Evolutionary conservation across 2,888 invertebrate genomes (phyloP), one percentile per base, ranked within the genome.

Genomic region (Selenia dentaria): DNA sequence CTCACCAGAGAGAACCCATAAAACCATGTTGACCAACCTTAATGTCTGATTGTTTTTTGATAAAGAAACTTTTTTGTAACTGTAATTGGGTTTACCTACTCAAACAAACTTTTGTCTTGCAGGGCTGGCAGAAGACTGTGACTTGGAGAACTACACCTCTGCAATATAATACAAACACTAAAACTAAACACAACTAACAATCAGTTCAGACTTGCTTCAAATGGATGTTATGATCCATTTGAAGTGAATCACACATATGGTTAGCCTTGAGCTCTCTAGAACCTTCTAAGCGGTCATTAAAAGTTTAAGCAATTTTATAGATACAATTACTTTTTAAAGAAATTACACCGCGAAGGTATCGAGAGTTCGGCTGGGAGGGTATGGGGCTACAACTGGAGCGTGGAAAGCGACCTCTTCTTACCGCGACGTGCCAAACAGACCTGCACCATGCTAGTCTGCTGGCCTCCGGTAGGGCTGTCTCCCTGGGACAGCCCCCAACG

Each of bases 1-100:
- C 85, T 85, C 85, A 70, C 61, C 85, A 85, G 85, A 85, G 84
- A 6, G 85, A 85, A 85, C 85, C 85, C 81, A 80, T 46, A 48
- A 13, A 44, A 59, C 48, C 59, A 57, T 59, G 59, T 62, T 61
- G 61, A 61, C 58, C 54, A 59, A 47, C 41, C 43, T 45, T 39
- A 45, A 35, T 36, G 67, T 64, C 65, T 68, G 65, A 67, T 57
- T 41, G 20, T 11, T 4, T 9, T n/a, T n/a, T n/a, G n/a, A n/a
- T n/a, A n/a, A n/a, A n/a, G n/a, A n/a, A n/a, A n/a, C n/a, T n/a
- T n/a, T n/a, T n/a, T n/a, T n/a, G n/a, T n/a, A n/a, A n/a, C n/a
- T n/a, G n/a, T n/a, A n/a, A n/a, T n/a, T n/a, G n/a, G n/a, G n/a
- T n/a, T n/a, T n/a, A n/a, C n/a, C n/a, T n/a, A n/a, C 18, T 18